Evolutionary conservation across 1,140 invertebrate genomes (phyloP).

Genomic region (Drosophila ananassae): DNA sequence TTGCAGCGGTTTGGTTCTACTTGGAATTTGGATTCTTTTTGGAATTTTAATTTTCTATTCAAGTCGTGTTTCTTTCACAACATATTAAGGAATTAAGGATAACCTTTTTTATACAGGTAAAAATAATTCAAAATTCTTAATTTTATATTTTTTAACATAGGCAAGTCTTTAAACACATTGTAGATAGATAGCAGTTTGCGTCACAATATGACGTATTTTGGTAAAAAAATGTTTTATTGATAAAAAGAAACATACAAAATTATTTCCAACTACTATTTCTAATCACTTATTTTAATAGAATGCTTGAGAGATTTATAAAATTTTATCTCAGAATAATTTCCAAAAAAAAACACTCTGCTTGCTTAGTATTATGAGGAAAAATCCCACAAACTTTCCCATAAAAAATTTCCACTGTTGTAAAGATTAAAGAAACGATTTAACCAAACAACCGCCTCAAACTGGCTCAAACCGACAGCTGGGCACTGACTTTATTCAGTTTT

Average conservation of each 20-base stretch:
- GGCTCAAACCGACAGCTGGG: conserved; percentile 42
- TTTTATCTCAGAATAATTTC: too few species aligned
- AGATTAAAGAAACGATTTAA: not conserved
- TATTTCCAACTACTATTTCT: not conserved
- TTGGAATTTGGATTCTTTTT: not conserved
- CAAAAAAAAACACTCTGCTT: too few species aligned
- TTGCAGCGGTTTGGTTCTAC: conserved; percentile 39
- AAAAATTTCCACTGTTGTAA: conserved; percentile 6
- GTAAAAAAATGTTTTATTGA: not conserved
- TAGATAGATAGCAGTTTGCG: too few species aligned
- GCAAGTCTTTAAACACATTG: too few species aligned
- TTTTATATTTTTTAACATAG: too few species aligned
- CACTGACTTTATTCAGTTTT: not conserved
- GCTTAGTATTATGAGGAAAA: not conserved
- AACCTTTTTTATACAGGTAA: not conserved
- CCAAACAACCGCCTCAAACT: conserved; percentile 44
- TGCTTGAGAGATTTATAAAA: too few species aligned
- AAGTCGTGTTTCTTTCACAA: not conserved
- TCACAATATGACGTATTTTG: not conserved
- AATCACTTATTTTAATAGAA: not conserved
- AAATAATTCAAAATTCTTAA: too few species aligned
- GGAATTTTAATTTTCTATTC: not conserved
- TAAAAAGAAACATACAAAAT: not conserved
- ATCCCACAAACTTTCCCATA: not conserved
- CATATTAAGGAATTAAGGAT: not conserved